A percentile compares a stretch with the other conserved stretches of the same genome.
Evolutionary conservation across 2,888 invertebrate genomes (phyloP).

Genomic region (Cephus spinipes): DNA sequence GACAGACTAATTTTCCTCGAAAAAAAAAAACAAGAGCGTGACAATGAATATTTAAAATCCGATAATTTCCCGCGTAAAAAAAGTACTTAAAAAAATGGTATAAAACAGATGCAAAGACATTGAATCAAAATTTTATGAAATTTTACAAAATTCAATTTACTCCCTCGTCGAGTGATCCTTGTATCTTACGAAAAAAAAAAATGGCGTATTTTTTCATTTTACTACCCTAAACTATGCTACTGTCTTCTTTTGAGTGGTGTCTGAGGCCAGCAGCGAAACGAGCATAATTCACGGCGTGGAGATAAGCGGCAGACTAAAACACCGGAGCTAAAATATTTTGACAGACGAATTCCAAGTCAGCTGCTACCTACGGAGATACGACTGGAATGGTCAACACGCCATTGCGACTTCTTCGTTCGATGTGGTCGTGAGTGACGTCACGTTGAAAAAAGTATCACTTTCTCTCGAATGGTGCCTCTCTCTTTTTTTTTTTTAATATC

Average conservation of each 20-base stretch:
- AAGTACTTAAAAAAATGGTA: not conserved
- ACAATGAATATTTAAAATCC: not conserved
- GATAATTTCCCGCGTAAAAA: not conserved
- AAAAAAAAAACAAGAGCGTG: not conserved
- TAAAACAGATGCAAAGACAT: not conserved
- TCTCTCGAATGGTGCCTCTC: not conserved
- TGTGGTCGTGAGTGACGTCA: not conserved
- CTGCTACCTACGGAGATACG: conserved; percentile 21
- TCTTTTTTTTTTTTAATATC: not conserved
- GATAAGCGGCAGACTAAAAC: conserved; percentile 5
- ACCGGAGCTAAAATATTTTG: conserved; percentile 31
- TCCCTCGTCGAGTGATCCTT: not conserved
- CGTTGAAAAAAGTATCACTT: not conserved
- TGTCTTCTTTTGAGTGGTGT: not conserved
- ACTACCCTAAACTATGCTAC: not conserved
- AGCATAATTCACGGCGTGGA: conserved; percentile 2
- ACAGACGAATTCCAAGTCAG: conserved; percentile 32
- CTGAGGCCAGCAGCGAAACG: not conserved
- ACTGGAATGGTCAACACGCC: conserved; percentile 12
- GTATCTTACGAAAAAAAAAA: not conserved
- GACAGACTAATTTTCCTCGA: not conserved
- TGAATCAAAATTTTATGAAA: not conserved
- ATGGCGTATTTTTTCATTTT: not conserved
- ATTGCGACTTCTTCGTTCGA: not conserved
- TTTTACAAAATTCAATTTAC: not conserved